phyloP scores from a whole-genome alignment of 2,888 invertebrate species.

The Chalcis sispes region DNA sequence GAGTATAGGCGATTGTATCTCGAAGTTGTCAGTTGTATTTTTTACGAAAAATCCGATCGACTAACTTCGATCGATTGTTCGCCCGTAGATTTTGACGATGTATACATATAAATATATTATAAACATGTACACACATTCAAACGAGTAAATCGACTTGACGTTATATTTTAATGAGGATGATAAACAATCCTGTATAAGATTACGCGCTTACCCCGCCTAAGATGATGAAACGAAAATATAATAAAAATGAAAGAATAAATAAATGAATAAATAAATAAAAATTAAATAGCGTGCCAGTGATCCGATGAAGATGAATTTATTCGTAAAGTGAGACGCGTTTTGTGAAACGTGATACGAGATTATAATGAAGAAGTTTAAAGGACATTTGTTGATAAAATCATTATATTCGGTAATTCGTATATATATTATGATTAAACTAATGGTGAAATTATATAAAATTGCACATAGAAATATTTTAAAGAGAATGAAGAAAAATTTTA shows the following conservation, averaged over 20 bases:
- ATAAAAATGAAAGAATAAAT: too few relatives aligned
- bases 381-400: conserved; percentile 19
- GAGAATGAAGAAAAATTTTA: background rate
- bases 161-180: conserved; percentile 37
- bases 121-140: conserved; percentile 31
- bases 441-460: background rate
- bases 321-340: conserved; percentile 29
- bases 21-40: background rate
- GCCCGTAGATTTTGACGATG: conserved; percentile 33
- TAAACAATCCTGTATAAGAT: conserved; percentile 26
- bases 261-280: too few relatives aligned
- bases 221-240: conserved; percentile 43
- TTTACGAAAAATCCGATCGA: conserved; percentile 20
- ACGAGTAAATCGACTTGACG: conserved; percentile 31
- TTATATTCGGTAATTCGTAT: conserved; percentile 21
- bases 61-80: background rate
- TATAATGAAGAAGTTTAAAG: conserved; percentile 3
- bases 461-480: background rate
- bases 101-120: conserved; percentile 38
- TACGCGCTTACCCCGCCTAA: conserved; percentile 67
- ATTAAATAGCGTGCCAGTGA: conserved; percentile 24
- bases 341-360: conserved; percentile 18
- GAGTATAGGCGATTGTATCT: background rate
- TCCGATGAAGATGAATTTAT: conserved; percentile 7
- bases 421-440: conserved; percentile 9